Evolutionary conservation across 2,888 invertebrate genomes (phyloP).

Genomic region (Acholoe squamosa): DNA sequence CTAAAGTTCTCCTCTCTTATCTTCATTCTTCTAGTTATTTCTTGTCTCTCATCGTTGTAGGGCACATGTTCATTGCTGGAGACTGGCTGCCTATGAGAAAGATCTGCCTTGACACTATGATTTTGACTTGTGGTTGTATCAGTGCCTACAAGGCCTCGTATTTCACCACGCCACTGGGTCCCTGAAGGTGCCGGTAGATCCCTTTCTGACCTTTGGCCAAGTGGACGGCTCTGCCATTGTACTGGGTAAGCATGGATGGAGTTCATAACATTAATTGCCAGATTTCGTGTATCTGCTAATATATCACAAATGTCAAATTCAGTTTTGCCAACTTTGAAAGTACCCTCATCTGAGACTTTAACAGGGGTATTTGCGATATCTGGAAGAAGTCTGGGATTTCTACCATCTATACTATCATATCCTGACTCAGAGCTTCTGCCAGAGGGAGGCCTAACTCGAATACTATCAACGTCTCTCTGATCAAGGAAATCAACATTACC

Average conservation of each 20-base stretch:
- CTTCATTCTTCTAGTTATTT: neutral
- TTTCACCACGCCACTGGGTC: constrained; percentile 42
- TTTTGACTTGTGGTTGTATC: neutral
- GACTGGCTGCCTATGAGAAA: neutral
- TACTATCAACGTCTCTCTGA: constrained; percentile 13
- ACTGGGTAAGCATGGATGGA: constrained; percentile 23
- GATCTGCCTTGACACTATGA: neutral
- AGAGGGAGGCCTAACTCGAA: constrained; percentile 50
- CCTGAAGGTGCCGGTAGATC: neutral
- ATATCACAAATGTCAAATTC: constrained; percentile 11
- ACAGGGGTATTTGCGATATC: neutral
- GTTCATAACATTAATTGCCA: constrained; percentile 2
- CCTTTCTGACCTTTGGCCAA: neutral
- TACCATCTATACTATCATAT: constrained; percentile 60
- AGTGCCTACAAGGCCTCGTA: constrained; percentile 55
- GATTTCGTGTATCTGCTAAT: constrained; percentile 33
- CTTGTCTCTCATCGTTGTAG: neutral
- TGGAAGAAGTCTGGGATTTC: neutral
- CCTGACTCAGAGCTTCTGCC: constrained; percentile 63
- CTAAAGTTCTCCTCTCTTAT: constrained; percentile 60
- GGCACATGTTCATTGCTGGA: neutral
- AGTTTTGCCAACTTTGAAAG: neutral
- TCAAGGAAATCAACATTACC: neutral
- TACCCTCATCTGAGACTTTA: neutral
- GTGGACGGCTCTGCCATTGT: constrained; percentile 39